Evolutionary conservation across 2,797 vertebrate genomes (phyloP).

Genomic region (Sebastes vulpes): DNA sequence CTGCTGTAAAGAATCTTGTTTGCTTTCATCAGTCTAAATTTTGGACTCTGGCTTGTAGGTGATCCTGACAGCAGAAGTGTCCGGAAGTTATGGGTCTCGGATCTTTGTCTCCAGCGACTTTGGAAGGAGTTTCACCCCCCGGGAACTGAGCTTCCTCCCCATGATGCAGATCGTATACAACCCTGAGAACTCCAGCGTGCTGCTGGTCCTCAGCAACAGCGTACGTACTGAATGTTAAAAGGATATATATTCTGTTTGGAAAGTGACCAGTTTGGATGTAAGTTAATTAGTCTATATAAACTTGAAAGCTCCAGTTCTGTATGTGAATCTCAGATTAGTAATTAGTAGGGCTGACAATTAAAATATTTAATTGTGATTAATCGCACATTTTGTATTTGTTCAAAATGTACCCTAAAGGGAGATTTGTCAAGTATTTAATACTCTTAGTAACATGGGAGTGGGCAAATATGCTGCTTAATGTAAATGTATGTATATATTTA

Average conservation of each 20-base stretch:
- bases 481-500: too few species aligned
- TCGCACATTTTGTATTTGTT: too few species aligned
- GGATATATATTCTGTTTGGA: neutral
- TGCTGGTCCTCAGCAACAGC: slow-evolving; percentile 87
- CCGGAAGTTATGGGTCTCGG: slow-evolving; percentile 83
- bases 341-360: neutral
- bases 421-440: too few species aligned
- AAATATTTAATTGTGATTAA: too few species aligned
- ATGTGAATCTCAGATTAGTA: neutral
- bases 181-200: slow-evolving; percentile 82
- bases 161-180: slow-evolving; percentile 90
- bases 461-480: too few species aligned
- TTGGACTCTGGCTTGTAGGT: slow-evolving; percentile 83
- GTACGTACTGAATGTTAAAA: slow-evolving; percentile 77
- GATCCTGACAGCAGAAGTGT: slow-evolving; percentile 92
- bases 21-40: slow-evolving; percentile 2
- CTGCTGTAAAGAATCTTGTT: neutral
- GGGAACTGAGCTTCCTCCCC: slow-evolving; percentile 90
- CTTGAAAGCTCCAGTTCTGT: neutral
- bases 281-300: neutral
- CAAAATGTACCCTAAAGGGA: too few species aligned
- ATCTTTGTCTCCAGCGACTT: slow-evolving; percentile 92
- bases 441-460: too few species aligned
- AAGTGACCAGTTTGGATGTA: neutral
- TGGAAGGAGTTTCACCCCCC: slow-evolving; percentile 87